Evolutionary conservation across 30 jellyfish, hydroid and myxozoan genomes (phyloP), one percentile per base, ranked within the genome.

Genomic region (Pseudorhiza aurosa): DNA sequence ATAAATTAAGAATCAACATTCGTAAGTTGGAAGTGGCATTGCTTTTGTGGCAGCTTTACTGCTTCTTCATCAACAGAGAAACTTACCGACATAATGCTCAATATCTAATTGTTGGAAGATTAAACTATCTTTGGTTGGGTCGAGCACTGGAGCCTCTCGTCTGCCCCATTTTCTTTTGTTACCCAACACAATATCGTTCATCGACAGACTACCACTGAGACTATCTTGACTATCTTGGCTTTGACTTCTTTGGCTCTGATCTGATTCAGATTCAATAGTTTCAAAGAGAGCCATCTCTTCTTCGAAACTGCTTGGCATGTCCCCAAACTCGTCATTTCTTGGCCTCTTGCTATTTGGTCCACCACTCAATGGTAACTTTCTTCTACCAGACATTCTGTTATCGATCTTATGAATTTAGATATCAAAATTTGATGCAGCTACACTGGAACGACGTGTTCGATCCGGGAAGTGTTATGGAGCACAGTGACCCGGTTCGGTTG

Each of bases 81-180:
- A 21, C 96, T 65, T 21, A 91, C 98, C 98, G 29, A 81, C 78
- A 49, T 91, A 91, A 47, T 84, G 62, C 46, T 91, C 98, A 50
- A 91, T 85, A 36, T 91, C 98, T 3, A 85, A 37, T 45, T 91
- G 98, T 65, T 91, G 98, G 72, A 91, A 91, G 21, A 91, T 45
- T 45, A 91, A 47, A 24, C 72, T 50, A 44, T 91, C 96, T 37
- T 65, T 79, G 2, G 78, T 32, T 0, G 98, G 95, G 39, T 84
- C 73, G 0, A 91, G 17, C 9, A 22, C 7, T 36, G 96, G 91
- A 21, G 93, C 80, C 0, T 40, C 59, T 4, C 95, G 83, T 12
- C 98, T 71, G 19, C 75, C 8, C 98, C 98, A 91, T 68, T 65
- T 60, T 33, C 45, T 70, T 26, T 49, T 58, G 29, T 44, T 53